phyloP scores from a whole-genome alignment of 2,888 invertebrate species.

The Dusona sp. region DNA sequence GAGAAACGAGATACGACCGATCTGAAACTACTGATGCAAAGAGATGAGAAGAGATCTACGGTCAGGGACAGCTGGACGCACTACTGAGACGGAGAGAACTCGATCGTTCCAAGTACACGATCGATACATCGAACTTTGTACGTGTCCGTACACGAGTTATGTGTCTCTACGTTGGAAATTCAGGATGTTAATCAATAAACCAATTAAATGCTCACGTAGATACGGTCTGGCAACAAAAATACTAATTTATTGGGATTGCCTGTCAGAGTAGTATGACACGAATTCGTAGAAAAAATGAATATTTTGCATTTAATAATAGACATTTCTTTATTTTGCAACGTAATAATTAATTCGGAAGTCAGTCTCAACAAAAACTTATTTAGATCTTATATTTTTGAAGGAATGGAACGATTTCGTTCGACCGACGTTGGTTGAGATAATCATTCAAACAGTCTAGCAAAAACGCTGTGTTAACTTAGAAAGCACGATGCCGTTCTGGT shows the following conservation, averaged over 20 bases:
- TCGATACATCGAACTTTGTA: constrained; percentile 30
- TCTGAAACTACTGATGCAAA: constrained; percentile 17
- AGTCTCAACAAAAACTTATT: not conserved
- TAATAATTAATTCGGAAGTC: not conserved
- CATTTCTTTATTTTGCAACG: not conserved
- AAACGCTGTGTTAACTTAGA: not conserved
- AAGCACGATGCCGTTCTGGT: not conserved
- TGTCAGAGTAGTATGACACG: not conserved
- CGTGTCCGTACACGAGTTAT: not conserved
- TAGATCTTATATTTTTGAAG: not conserved
- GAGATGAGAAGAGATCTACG: constrained; percentile 18
- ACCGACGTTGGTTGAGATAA: not conserved
- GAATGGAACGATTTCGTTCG: not conserved
- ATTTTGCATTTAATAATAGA: not conserved
- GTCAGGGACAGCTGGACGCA: constrained; percentile 38
- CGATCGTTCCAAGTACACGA: constrained; percentile 28
- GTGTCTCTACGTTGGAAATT: constrained; percentile 12
- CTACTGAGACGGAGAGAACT: constrained; percentile 33
- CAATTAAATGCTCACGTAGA: constrained; percentile 1
- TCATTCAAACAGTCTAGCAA: not conserved
- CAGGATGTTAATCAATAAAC: constrained; percentile 22
- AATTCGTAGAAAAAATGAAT: not conserved
- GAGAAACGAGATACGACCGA: constrained; percentile 22
- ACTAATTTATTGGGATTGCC: not conserved
- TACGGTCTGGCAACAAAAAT: not conserved